These are phyloP conservation scores for Chouioia cunea DNA, from an alignment of 2,888 invertebrate genomes.

Conservation along the genomic window DNA sequence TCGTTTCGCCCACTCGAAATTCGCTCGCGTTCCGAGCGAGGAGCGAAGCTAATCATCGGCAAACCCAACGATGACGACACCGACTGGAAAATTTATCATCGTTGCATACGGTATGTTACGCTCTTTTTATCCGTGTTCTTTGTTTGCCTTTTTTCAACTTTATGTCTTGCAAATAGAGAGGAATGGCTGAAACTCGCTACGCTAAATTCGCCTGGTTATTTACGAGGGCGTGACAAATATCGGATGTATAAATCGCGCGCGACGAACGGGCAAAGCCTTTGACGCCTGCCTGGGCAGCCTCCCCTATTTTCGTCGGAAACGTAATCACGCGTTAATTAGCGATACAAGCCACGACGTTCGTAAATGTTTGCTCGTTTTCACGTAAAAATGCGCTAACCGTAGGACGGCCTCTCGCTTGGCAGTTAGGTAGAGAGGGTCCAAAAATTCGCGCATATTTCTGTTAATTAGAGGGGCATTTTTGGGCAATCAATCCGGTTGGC, in stretches of 20 bases:
- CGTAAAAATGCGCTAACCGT: too few species aligned
- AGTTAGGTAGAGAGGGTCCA: too few species aligned
- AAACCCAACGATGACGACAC: too few species aligned
- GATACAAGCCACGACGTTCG: constrained; percentile 1
- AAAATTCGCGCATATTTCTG: too few species aligned
- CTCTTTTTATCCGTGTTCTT: background rate
- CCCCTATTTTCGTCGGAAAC: background rate
- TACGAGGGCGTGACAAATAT: constrained; percentile 40
- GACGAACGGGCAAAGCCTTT: constrained; percentile 18
- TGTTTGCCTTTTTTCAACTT: constrained; percentile 22
- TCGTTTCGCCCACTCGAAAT: too few species aligned
- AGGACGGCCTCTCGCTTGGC: too few species aligned
- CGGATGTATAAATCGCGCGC: constrained; percentile 41
- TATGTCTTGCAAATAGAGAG: constrained; percentile 45
- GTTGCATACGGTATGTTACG: constrained; percentile 10
- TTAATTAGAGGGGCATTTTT: background rate
- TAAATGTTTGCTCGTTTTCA: constrained; percentile 19
- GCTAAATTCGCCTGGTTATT: constrained; percentile 38
- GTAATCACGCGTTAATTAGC: constrained; percentile 20
- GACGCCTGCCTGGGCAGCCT: too few species aligned
- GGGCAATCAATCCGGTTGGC: background rate
- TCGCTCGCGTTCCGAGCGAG: too few species aligned
- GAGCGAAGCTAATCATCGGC: too few species aligned
- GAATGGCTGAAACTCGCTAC: constrained; percentile 26
- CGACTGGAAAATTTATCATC: constrained; percentile 5